Percentiles rank a stretch among this genome's conserved stretches.
Evolutionary conservation across 2,797 vertebrate genomes (phyloP).

Genomic region (Chrysocyon brachyurus): DNA sequence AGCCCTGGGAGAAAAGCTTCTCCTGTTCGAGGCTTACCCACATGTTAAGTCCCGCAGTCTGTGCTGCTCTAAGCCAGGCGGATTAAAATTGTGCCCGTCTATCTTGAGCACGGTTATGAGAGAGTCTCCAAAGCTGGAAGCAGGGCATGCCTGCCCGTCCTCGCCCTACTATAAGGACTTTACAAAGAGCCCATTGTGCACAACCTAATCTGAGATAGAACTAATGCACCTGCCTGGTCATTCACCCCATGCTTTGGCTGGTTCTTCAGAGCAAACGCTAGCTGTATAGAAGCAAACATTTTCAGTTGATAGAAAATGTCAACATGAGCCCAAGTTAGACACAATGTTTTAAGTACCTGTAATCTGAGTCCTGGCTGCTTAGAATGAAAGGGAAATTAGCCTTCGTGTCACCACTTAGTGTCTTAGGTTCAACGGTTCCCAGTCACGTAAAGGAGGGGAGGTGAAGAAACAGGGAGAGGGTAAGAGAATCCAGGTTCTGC

Average conservation of each 20-base stretch:
- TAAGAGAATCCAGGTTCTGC: neutral
- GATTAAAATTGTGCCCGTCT: neutral
- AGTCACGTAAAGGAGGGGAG: neutral
- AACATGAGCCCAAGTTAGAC: neutral
- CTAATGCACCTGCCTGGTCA: neutral
- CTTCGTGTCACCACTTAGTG: neutral
- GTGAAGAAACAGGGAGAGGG: neutral
- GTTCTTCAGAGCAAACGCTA: neutral
- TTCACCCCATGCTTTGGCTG: neutral
- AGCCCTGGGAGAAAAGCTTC: conserved; percentile 25
- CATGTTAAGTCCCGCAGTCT: neutral
- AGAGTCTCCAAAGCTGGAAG: neutral
- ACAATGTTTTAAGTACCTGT: neutral
- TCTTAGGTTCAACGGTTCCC: neutral
- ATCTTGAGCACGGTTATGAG: neutral
- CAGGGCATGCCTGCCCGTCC: neutral
- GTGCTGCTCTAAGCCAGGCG: neutral
- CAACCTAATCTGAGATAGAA: neutral
- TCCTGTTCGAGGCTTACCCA: neutral
- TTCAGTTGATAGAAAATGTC: conserved; percentile 40
- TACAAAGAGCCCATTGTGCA: conserved; percentile 36
- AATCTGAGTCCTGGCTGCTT: neutral
- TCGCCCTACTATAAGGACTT: neutral
- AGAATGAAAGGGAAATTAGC: neutral
- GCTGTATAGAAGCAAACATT: conserved; percentile 42